Conservation (phyloP, 2,113 vertebrate genomes). For the Cyanoramphus novaezelandiae region DNA sequence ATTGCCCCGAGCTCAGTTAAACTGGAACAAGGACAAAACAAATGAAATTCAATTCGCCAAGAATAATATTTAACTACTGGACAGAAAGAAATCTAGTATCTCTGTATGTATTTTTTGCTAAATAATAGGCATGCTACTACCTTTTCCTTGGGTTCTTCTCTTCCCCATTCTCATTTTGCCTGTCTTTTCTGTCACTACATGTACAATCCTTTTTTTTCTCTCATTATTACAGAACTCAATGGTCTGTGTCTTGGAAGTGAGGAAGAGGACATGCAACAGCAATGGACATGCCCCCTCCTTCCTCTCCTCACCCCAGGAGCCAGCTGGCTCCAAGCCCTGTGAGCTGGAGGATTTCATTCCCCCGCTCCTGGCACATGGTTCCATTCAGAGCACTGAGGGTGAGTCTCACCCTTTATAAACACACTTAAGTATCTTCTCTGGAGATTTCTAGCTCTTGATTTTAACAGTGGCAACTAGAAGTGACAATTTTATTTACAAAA, state of each 20-base stretch:
- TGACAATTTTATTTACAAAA: neutral
- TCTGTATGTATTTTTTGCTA: neutral
- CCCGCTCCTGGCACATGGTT: accelerated
- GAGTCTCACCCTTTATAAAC: neutral
- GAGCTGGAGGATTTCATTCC: neutral
- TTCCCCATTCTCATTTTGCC: neutral
- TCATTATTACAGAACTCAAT: neutral
- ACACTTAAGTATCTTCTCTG: neutral
- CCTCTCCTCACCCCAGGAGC: neutral
- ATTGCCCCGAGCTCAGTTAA: neutral
- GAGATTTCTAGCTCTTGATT: neutral
- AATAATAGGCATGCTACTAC: neutral
- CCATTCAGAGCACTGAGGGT: neutral
- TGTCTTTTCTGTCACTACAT: neutral
- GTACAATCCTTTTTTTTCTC: neutral
- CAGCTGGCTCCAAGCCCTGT: neutral
- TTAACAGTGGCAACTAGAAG: neutral
- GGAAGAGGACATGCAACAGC: neutral
- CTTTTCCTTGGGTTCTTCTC: neutral
- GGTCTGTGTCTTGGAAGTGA: neutral
- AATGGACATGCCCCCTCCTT: neutral
- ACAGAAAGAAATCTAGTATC: neutral
- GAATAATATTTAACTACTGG: neutral
- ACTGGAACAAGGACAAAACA: constrained; percentile 18
- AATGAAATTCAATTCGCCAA: neutral